phyloP scores from a whole-genome alignment of 2,113 vertebrate genomes.

The Piliocolobus tephrosceles region DNA sequence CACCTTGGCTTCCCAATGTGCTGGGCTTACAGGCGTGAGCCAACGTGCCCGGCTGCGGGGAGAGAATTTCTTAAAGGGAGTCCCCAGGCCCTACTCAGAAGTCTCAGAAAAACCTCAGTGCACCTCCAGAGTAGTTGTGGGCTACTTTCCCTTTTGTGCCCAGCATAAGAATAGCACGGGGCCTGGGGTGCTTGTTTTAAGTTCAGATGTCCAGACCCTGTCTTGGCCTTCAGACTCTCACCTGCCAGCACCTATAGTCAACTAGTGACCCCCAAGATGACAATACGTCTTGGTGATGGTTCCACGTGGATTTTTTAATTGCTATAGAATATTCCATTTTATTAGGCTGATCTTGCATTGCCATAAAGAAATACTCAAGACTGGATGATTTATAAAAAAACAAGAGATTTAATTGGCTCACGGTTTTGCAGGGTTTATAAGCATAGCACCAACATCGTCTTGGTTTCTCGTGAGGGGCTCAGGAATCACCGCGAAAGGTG shows the following conservation, averaged over 20 bases:
- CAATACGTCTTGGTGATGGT: not conserved
- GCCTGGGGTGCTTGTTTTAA: not conserved
- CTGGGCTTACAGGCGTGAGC: no score
- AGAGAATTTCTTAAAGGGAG: not conserved
- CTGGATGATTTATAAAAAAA: no score
- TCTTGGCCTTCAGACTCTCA: not conserved
- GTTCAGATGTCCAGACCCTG: not conserved
- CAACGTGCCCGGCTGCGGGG: rapidly evolving
- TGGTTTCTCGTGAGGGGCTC: no score
- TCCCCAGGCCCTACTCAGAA: not conserved
- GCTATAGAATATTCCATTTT: not conserved
- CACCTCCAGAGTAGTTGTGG: not conserved
- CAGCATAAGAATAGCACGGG: not conserved
- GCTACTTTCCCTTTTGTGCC: not conserved
- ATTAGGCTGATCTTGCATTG: no score
- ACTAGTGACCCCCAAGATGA: not conserved
- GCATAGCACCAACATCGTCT: no score
- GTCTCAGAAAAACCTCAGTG: not conserved
- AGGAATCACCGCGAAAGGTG: no score
- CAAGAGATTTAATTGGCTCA: no score
- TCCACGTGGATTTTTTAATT: not conserved
- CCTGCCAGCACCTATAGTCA: not conserved
- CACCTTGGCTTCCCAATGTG: no score
- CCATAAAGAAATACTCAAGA: no score
- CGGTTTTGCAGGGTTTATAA: no score